Base-by-base conservation (phyloP, 2,888 invertebrate genomes). In the Chloromyia formosa region DNA sequence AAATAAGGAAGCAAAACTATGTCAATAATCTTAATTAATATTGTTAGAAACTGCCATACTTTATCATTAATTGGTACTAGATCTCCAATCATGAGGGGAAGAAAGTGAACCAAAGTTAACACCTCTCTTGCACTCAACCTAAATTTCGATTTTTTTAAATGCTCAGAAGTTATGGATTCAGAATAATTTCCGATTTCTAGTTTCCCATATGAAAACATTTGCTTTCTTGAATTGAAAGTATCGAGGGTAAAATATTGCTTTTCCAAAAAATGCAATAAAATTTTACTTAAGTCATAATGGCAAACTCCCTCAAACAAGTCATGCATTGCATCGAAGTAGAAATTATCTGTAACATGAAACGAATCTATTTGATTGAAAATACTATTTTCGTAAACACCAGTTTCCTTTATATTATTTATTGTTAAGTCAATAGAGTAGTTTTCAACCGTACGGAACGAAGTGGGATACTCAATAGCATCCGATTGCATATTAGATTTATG, bases 71-170 rank as follows among this genome's bases (percentile, higher is more conserved):
- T 9, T n/a, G 74, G 75, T 2, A 78, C 58, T 54, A 77, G 58
- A 69, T 78, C 78, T 16, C 77, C 77, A 20, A 78, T 73, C 77
- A 78, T 78, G 5, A 78, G 12, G 1, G 75, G 76, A 69, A 77
- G 75, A 35, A 35, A 35, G 27, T 35, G 27, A 35, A 35, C 7
- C 2, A 35, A 35, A 2, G 27, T 35, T 7, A 2, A 35, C 27
- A 35, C 7, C 7, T 35, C 27, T 7, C 27, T 35, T 4, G 27
- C 27, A 35, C 27, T 45, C 58, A 74, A 45, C 60, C 45, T 62
- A 77, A 74, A 35, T 35, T 35, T 35, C 27, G 3, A 7, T 7
- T 35, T 35, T 35, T 7, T 35, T 35, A 35, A 7, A 74, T 77
- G 77, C 9, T 10, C 58, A 14, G 16, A 7, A n/a, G 68, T 71